Evolutionary conservation across 2,888 invertebrate genomes (phyloP).

Genomic region (Pharmacophagus antenor): DNA sequence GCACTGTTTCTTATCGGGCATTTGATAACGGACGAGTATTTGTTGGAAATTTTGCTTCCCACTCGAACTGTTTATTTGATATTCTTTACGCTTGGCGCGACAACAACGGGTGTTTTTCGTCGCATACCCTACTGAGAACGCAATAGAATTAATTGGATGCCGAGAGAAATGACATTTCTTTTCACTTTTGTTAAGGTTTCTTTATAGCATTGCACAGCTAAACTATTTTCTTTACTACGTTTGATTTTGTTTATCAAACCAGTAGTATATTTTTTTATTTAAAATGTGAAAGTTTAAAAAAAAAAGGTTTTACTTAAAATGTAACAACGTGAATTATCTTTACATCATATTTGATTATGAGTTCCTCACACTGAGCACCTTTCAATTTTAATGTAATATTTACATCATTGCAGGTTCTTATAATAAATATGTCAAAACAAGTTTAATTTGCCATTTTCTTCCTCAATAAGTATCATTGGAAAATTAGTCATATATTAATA

Average conservation of each 20-base stretch:
- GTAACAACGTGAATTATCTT: no score
- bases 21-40: slow-evolving; percentile 61
- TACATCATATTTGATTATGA: no score
- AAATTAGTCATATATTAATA: no score
- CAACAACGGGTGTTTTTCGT: slow-evolving; percentile 2
- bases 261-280: not conserved
- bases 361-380: no score
- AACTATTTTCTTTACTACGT: not conserved
- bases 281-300: no score
- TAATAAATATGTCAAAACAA: no score
- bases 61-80: slow-evolving; percentile 28
- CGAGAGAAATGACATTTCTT: slow-evolving; percentile 10
- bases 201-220: not conserved
- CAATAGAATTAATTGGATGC: slow-evolving; percentile 20
- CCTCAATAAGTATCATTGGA: no score
- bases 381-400: no score
- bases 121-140: not conserved
- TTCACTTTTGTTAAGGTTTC: slow-evolving; percentile 18
- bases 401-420: no score
- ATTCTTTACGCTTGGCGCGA: slow-evolving; percentile 6
- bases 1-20: slow-evolving; percentile 64
- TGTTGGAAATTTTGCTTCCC: slow-evolving; percentile 61
- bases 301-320: no score
- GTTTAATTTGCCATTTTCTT: no score
- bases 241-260: not conserved